Percentiles rank a stretch among this genome's conserved stretches.
Conservation (phyloP, 2,113 vertebrate genomes). For the Sturnira hondurensis region DNA sequence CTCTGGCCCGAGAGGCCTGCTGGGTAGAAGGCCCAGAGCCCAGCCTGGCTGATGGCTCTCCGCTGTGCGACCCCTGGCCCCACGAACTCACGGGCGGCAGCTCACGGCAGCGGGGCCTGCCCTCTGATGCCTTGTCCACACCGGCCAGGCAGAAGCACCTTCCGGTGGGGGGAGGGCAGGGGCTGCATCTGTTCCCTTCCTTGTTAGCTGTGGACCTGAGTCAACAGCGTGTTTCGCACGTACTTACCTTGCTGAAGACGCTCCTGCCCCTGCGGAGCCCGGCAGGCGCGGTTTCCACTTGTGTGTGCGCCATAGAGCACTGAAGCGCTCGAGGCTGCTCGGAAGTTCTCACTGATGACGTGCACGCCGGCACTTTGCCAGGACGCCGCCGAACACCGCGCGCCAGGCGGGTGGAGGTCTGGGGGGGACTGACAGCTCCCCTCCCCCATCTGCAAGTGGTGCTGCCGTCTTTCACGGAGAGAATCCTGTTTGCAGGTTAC, state of each 20-base stretch:
- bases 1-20: constrained; percentile 17
- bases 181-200: background rate
- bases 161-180: background rate
- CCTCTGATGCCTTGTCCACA: background rate
- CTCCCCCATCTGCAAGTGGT: constrained; percentile 20
- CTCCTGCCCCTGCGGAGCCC: background rate
- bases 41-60: background rate
- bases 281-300: background rate
- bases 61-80: background rate
- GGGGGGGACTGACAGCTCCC: constrained; percentile 13
- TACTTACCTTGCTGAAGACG: background rate
- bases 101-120: background rate
- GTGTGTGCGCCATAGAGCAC: background rate
- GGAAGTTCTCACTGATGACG: constrained; percentile 8
- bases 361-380: constrained; percentile 51
- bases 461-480: background rate
- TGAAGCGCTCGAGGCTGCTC: background rate
- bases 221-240: background rate
- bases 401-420: background rate
- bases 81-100: background rate
- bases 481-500: background rate
- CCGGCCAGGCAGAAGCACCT: background rate
- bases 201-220: background rate
- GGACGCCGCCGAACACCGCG: constrained; percentile 8
- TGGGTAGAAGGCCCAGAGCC: background rate